A percentile compares a stretch with the other conserved stretches of the same genome.
Conservation (phyloP, 2,113 vertebrate species). For the Laticauda laticaudata region DNA sequence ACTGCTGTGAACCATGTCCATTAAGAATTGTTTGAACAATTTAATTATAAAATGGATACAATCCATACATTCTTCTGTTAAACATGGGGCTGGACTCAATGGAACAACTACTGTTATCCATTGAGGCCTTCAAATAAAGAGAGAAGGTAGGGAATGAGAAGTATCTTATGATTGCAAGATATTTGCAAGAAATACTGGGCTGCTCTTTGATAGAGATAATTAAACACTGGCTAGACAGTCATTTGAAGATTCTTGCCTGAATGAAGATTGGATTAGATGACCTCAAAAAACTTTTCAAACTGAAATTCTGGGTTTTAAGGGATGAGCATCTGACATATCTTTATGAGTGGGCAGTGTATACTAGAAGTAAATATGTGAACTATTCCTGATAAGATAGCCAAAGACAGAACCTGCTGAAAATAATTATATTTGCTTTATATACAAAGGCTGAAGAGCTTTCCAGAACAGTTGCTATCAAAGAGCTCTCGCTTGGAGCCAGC, state of each 20-base stretch:
- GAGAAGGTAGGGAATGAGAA: not conserved
- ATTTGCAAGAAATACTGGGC: not conserved
- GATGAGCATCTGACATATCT: not conserved
- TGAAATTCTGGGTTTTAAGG: not conserved
- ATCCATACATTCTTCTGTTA: not conserved
- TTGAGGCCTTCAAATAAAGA: not conserved
- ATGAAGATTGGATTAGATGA: not conserved
- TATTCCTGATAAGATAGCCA: slow-evolving; percentile 19
- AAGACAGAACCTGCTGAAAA: not conserved
- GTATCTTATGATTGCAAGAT: not conserved
- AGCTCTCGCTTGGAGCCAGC: not conserved
- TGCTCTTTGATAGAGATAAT: not conserved
- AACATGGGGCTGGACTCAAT: not conserved
- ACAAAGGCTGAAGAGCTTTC: slow-evolving; percentile 3
- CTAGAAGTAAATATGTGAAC: slow-evolving; percentile 11
- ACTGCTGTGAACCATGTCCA: not conserved
- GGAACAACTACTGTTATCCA: not conserved
- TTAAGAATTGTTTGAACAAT: not conserved
- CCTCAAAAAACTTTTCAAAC: not conserved
- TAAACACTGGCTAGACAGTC: not conserved
- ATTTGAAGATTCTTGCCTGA: not conserved
- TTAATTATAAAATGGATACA: not conserved
- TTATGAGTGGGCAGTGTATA: not conserved
- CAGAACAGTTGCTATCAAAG: not conserved
- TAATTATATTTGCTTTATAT: slow-evolving; percentile 10